Evolutionary conservation across 2,797 vertebrate species (phyloP), one percentile per base, ranked within the genome.

Genomic region (Takifugu ocellatus): DNA sequence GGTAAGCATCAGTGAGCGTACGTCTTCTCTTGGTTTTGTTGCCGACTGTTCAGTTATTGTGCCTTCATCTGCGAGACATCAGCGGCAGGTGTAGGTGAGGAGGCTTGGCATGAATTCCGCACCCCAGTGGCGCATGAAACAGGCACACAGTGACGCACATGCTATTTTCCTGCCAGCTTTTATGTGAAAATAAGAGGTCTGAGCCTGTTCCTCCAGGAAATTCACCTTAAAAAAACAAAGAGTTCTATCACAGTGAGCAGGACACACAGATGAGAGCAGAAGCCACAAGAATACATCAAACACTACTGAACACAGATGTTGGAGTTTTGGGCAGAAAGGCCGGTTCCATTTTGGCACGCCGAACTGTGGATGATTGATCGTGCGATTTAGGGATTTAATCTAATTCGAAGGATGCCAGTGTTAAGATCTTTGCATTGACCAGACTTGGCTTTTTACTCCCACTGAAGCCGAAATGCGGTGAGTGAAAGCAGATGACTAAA

Each of bases 341-440:
- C 17, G 63, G 61, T 66, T 51, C 74, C 81, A 83, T 84, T 72
- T 87, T 84, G 86, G 79, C 68, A 83, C 60, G 51, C 68, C 62
- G 31, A 77, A 69, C 80, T 82, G 78, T 72, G 79, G 74, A 72
- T 85, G 86, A 87, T 79, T 82, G 84, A 89, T 89, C 78, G 71
- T 78, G 78, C 86, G 81, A 91, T 89, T 87, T 85, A 82, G 77
- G 78, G 63, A 81, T 79, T 87, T 87, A 86, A 89, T 88, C 80
- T 72, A 87, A 86, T 89, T 87, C 87, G 75, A 83, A 82, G 63
- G 70, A 68, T 73, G 75, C 59, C 64, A 75, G 69, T 33, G 6
- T 71, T 55, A 55, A 54, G 64, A 67, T 82, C 58, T 84, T 78
- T 57, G 65, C 58, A 59, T 77, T 79, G 76, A 78, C 62, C 62